A percentile compares a stretch with the other conserved stretches of the same genome.
Conservation (phyloP, 2,113 vertebrate genomes). For the Paramormyrops kingsleyae region DNA sequence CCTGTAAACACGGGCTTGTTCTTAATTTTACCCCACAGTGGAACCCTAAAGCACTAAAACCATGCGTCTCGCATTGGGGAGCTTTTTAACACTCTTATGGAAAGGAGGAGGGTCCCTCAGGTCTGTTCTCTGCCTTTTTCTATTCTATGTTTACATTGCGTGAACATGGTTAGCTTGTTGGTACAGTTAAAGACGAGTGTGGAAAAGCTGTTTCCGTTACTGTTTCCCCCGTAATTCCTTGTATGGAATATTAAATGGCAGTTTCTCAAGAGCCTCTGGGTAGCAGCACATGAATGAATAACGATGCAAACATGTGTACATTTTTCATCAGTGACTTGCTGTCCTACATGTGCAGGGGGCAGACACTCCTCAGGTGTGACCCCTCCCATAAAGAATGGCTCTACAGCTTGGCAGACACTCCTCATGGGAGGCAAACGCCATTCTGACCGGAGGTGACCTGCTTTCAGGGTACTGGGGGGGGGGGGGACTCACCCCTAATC, state of each 20-base stretch:
- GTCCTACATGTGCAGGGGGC: neutral
- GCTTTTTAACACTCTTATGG: neutral
- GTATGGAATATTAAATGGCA: neutral
- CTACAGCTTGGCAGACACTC: neutral
- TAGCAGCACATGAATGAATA: neutral
- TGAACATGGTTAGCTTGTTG: neutral
- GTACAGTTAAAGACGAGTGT: neutral
- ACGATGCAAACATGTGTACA: neutral
- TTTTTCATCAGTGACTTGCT: neutral
- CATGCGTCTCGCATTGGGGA: neutral
- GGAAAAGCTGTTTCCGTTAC: neutral
- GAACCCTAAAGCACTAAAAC: neutral
- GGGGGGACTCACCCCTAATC: slow-evolving; percentile 23
- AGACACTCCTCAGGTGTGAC: neutral
- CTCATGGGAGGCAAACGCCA: neutral
- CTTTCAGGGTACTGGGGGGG: neutral
- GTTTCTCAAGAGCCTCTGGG: neutral
- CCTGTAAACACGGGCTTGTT: neutral
- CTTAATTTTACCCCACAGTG: neutral
- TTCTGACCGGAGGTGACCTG: neutral
- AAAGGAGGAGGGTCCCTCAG: neutral
- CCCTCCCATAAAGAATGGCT: neutral
- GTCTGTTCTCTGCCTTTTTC: neutral
- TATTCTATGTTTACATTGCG: neutral
- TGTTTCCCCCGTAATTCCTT: neutral